Evolutionary conservation across 2,113 vertebrate species (phyloP), one percentile per base, ranked within the genome.

Genomic region (Pachypanchax playfairii): DNA sequence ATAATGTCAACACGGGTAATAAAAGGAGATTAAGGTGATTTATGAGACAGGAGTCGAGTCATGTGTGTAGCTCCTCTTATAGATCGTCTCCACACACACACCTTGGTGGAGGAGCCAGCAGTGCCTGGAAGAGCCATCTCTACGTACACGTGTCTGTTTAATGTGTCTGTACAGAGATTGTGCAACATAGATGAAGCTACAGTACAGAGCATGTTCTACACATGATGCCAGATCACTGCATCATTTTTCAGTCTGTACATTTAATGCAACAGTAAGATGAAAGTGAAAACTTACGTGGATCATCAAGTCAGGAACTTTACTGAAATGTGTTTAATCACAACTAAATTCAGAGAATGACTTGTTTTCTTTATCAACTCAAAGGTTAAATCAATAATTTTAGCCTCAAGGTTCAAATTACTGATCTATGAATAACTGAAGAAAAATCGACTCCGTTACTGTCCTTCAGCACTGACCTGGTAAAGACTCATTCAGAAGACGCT

Each of bases 81-180:
- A 76, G 39, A 57, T 63, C 35, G 31, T 46, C 46, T 39, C 29
- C 54, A 54, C 29, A 65, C 24, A 57, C 15, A 50, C 75, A 83
- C 75, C 73, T 82, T 68, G 39, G 47, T 35, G 59, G 59, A 61
- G 49, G 76, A 65, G 66, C 58, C 24, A 55, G 65, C 60, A 50
- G 81, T 83, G 69, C 84, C 86, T 88, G 86, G 84, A 57, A 42
- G 86, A 77, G 81, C 70, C 68, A 50, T 87, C 77, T 61, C 83
- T 57, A 35, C 41, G 43, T 43, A 46, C n/a, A 50, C 11, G 0
- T 33, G 48, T 61, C 48, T 48, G 31, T 49, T 52, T 33, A 62
- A 49, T n/a, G 50, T 18, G 46, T 33, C 17, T 73, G 38, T 22
- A 11, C 52, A 54, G 21, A 66, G 43, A 46, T 50, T 80, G 59